Conservation (phyloP, 2,888 invertebrate species). For the Eupeodes latifasciatus region DNA sequence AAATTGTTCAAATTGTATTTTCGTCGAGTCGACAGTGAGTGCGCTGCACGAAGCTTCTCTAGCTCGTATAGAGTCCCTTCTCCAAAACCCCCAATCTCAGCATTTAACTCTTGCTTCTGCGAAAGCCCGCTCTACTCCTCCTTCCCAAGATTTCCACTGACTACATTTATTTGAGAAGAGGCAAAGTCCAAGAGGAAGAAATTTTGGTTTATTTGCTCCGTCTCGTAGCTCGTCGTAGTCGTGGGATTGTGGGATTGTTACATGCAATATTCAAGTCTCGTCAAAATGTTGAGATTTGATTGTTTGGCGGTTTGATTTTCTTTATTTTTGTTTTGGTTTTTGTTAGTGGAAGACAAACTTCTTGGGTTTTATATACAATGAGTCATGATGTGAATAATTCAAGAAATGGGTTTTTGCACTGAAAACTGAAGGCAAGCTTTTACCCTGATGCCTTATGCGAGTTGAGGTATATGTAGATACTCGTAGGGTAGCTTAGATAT, state of each 20-base stretch:
- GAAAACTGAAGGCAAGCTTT: constrained; percentile 31
- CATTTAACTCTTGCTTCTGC: background rate
- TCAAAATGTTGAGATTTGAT: constrained; percentile 69
- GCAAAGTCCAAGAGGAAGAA: constrained; percentile 59
- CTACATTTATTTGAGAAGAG: background rate
- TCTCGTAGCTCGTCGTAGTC: too few relatives aligned
- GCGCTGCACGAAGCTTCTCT: constrained; percentile 55
- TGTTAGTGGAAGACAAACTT: constrained; percentile 33
- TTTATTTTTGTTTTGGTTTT: background rate
- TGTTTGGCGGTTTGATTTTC: constrained; percentile 50
- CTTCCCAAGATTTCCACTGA: background rate
- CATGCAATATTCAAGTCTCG: constrained; percentile 67
- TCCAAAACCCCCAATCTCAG: background rate
- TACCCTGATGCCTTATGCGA: background rate
- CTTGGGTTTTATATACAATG: constrained; percentile 40
- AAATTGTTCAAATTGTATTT: constrained; percentile 73
- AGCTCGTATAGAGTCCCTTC: background rate
- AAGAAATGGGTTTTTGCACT: constrained; percentile 14
- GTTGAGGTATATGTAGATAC: too few relatives aligned
- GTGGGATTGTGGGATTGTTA: constrained; percentile 65
- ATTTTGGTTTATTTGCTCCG: constrained; percentile 56
- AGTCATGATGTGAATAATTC: constrained; percentile 67
- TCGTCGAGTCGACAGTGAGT: constrained; percentile 63
- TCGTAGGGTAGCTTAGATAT: background rate
- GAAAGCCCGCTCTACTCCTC: background rate